Evolutionary conservation across 2,113 vertebrate species (phyloP).

Genomic region (Hymenochirus boettgeri): DNA sequence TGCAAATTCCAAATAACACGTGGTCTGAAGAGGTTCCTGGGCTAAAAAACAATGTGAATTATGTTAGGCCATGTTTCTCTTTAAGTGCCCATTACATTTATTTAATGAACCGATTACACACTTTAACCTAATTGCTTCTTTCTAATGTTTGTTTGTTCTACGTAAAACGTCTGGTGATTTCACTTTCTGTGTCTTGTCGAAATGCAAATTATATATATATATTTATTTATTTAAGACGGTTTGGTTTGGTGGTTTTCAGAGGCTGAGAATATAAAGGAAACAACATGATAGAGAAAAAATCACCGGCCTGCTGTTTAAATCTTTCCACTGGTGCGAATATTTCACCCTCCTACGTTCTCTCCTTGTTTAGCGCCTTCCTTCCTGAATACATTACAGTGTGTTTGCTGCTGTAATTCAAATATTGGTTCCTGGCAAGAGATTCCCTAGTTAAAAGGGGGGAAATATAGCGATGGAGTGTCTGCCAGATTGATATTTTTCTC

Average conservation of each 20-base stretch:
- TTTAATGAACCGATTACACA: too few species aligned
- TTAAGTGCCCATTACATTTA: too few species aligned
- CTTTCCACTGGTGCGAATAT: slow-evolving; percentile 3
- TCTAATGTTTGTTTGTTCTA: too few species aligned
- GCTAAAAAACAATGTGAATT: too few species aligned
- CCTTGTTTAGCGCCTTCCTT: too few species aligned
- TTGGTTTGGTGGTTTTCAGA: slow-evolving; percentile 3
- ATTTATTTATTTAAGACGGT: not conserved
- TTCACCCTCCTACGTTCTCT: not conserved
- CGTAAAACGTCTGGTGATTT: too few species aligned
- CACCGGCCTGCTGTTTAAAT: not conserved
- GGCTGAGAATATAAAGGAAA: not conserved
- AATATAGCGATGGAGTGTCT: not conserved
- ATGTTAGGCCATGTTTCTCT: too few species aligned
- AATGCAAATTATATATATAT: slow-evolving; percentile 5
- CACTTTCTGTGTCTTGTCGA: too few species aligned
- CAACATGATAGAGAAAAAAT: not conserved
- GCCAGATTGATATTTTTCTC: not conserved
- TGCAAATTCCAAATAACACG: too few species aligned
- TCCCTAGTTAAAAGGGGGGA: not conserved
- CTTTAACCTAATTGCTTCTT: too few species aligned
- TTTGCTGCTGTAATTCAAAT: not conserved
- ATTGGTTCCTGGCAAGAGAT: not conserved
- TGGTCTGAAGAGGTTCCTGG: too few species aligned
- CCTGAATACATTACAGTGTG: not conserved